Evolutionary conservation across 2,888 invertebrate species (phyloP), one percentile per base, ranked within the genome.

Genomic region (Lissonota sp.): DNA sequence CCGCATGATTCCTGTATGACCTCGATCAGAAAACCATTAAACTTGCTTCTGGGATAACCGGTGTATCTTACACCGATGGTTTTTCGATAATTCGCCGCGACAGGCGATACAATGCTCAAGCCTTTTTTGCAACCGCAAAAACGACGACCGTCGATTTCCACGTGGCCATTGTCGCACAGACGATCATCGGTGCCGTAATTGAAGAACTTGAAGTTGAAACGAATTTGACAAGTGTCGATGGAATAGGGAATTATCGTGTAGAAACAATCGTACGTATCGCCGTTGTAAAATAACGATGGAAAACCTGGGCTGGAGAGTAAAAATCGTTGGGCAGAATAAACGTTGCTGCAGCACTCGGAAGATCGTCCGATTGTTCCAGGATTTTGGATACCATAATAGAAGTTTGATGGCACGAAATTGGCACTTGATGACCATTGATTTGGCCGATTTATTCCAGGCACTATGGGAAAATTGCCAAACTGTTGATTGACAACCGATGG

Each of bases 81-180:
- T 87, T 94, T 95, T 0, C 92, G 90, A 2, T 88, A 81, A 12
- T n/a, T 53, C n/a, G 74, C 63, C 0, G 92, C 89, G 0, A 83
- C 79, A 14, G 44, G 58, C 5, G 83, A 80, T 4, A 90, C 87
- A 0, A 93, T 57, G 76, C 91, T 93, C 7, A 92, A 83, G 1
- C 93, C 93, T 3, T 93, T 93, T 67, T 93, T 93, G 84, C 95
- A 95, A 0, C 95, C 95, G 85, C 95, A 95, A 64, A 94, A 92
- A 10, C 93, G 91, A 86, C 93, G 93, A 0, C 94, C 94, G 85
- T 95, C 95, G 46, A 95, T 92, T 87, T 95, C 94, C 2, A 95
- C 83, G 84, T 93, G 94, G 6, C 94, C 94, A 10, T 93, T 92
- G 0, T 86, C 86, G 81, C 95, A 95, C 16, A 87, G 87, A 39